Evolutionary conservation across 2,113 vertebrate species (phyloP).

Genomic region (Eulacestoma nigropectus): DNA sequence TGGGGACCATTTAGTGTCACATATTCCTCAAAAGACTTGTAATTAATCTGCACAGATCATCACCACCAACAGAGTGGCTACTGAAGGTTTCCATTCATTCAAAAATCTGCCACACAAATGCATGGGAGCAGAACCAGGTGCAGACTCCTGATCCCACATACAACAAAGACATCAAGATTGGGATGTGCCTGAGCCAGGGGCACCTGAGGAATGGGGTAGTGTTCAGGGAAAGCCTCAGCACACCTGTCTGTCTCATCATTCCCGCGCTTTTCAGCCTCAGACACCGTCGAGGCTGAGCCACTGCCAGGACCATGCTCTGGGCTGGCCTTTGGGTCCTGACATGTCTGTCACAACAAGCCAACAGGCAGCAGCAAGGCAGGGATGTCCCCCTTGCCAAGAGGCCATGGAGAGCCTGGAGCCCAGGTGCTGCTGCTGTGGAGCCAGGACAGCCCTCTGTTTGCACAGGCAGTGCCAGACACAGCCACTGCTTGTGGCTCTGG

Average conservation of each 20-base stretch:
- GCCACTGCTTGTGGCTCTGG: background rate
- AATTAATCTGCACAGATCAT: background rate
- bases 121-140: background rate
- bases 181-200: background rate
- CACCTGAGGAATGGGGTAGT: background rate
- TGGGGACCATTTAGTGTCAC: background rate
- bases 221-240: background rate
- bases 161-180: background rate
- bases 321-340: background rate
- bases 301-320: background rate
- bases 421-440: background rate
- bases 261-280: background rate
- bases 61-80: background rate
- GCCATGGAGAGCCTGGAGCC: background rate
- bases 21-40: background rate
- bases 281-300: rapidly evolving
- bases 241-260: background rate
- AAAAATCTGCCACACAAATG: background rate
- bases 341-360: background rate
- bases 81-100: background rate
- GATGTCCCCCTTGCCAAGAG: background rate
- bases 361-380: background rate
- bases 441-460: background rate
- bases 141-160: background rate
- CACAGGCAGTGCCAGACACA: background rate